A percentile compares a stretch with the other conserved stretches of the same genome.
Evolutionary conservation across 2,888 invertebrate species (phyloP).

Genomic region (Ctena decussata): DNA sequence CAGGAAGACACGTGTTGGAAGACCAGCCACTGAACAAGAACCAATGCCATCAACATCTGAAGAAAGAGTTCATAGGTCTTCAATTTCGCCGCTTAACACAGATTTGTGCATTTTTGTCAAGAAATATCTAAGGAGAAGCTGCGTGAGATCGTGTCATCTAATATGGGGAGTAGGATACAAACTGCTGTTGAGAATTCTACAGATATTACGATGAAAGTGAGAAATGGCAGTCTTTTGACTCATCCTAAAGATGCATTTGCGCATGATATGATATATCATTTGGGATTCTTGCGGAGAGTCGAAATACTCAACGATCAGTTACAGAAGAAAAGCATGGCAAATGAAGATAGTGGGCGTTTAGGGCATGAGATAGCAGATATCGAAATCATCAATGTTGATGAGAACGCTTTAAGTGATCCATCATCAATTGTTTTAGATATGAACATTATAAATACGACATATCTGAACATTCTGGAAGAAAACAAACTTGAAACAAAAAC

Average conservation of each 20-base stretch:
- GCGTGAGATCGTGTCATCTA: background rate
- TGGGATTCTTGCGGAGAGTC: background rate
- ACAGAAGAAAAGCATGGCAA: background rate
- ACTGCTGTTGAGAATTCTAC: background rate
- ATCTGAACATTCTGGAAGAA: background rate
- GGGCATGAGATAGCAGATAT: background rate
- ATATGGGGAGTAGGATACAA: background rate
- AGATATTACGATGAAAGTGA: background rate
- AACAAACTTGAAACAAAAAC: background rate
- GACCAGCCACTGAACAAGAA: background rate
- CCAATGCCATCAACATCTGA: background rate
- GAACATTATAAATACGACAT: constrained; percentile 1
- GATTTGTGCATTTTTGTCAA: constrained; percentile 2
- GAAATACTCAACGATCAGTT: background rate
- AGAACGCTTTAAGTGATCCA: background rate
- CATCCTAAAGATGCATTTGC: background rate
- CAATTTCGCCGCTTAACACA: background rate
- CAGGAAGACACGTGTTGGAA: background rate
- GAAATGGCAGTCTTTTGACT: background rate
- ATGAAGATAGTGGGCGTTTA: background rate
- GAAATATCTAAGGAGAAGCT: background rate
- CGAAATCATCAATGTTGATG: background rate
- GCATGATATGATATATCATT: background rate
- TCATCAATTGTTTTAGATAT: constrained; percentile 6
- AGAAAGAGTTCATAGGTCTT: background rate